Base-by-base conservation (phyloP, 1,140 invertebrate species). In the Papilio machaon region DNA sequence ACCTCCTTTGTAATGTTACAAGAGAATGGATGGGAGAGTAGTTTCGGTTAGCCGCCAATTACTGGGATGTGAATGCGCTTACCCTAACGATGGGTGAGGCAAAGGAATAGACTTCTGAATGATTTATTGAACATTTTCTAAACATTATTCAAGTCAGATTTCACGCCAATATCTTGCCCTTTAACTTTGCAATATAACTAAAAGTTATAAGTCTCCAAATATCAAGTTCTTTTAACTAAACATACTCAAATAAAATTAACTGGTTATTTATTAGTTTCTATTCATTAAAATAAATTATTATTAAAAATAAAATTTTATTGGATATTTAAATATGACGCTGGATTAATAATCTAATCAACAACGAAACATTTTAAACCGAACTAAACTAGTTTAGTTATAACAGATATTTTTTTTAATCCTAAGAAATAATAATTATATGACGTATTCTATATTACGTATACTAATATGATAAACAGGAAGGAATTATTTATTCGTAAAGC, bases 11-110 rank as follows among this genome's bases (percentile, higher is more conserved):
- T 64, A 4, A 64, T 64, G 19, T 64, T 64, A 64, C 60, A 64
- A 64, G 19, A 70, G 64, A 67, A 67, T 23, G 60, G 23, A 13
- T 38, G 64, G 64, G 19, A 23, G 60, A 64, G 60, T 64, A 70
- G 64, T 70, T 30, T 70, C 64, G 64, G 64, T 70, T 35, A 70
- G 30, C 64, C 64, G 64, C 64, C 64, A 70, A 70, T 70, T 70
- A 70, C 64, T 15, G 64, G 5, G 64, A 35, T 11, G 30, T 70
- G 64, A 30, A 9, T 70, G 13, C 11, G 11, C 23, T 17, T 15
- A 70, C 64, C 64, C 11, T 70, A 70, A 70, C 64, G 64, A 70
- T 38, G 64, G 64, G 11, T 7, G 30, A 70, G 64, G 30, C 5
- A 70, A 67, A 70, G n/a, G 30, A 70, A 70, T 38, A 70, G 13